These are phyloP conservation scores for Echinops telfairi DNA, from an alignment of 2,113 vertebrate species.

Conservation along the genomic window DNA sequence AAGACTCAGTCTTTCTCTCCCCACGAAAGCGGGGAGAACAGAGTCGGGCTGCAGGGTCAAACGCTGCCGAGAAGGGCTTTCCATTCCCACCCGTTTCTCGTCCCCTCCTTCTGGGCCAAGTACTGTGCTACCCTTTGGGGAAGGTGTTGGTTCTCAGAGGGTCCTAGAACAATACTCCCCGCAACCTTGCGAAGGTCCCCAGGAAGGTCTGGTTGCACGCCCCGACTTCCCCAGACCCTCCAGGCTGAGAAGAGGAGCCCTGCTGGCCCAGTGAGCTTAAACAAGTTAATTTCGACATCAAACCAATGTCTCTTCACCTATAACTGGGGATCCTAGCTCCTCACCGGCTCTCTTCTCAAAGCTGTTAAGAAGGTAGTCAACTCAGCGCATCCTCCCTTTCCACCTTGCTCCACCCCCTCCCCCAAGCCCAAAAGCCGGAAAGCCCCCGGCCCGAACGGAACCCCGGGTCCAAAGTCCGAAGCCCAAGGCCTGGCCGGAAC, in stretches of 20 bases:
- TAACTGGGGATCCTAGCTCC: background rate
- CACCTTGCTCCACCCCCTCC: background rate
- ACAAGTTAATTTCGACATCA: conserved; percentile 13
- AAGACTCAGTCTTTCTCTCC: background rate
- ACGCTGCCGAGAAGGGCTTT: background rate
- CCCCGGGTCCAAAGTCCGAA: background rate
- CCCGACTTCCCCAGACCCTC: background rate
- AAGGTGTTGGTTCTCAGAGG: background rate
- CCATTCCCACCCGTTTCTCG: background rate
- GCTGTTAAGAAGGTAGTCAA: background rate
- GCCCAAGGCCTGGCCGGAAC: background rate
- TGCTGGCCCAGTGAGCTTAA: background rate
- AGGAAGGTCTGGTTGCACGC: background rate
- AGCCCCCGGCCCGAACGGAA: background rate
- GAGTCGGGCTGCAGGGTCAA: background rate
- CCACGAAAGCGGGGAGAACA: background rate
- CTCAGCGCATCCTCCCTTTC: background rate
- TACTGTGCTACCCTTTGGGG: background rate
- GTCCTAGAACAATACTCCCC: background rate
- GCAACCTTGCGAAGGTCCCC: background rate
- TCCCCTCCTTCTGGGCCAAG: background rate
- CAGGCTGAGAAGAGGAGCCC: background rate
- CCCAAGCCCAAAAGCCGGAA: background rate
- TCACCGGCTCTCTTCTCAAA: background rate
- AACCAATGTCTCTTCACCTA: background rate